Base-by-base conservation (phyloP, 37 sponge, comb jelly and placozoan species). In the Agelas oroides region DNA sequence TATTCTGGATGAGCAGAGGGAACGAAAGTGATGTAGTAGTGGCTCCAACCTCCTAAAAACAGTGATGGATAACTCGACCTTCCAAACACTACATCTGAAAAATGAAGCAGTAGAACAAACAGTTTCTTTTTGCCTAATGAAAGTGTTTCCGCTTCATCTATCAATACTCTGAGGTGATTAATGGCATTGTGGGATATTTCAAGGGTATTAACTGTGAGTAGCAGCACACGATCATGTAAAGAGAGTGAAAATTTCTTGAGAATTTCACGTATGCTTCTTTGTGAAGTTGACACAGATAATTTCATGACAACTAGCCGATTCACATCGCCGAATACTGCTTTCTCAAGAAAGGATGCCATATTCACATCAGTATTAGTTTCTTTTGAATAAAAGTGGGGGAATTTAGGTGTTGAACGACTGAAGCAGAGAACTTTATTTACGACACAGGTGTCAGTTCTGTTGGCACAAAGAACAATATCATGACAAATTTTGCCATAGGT, bases 21-120 rank as follows among this genome's bases (percentile, higher is more conserved):
- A 5, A 61, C n/a, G 25, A 5, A 14, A 27, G 5, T 59, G 0
- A 88, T 46, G 73, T 88, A 92, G 37, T 62, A 57, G 70, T 88
- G 88, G 52, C 80, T 81, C 93, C 93, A 92, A 1, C 93, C 93
- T 30, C 79, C 46, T 28, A 92, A 81, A 69, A 92, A 92, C 39
- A 84, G 55, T 55, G 93, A 67, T 33, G 89, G 93, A 62, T 92
- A 92, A 52, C 84, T 70, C 8, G 80, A 25, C 0, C 69, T 58
- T 34, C 84, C 75, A 53, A 86, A 81, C 30, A 81, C 40, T 19
- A 72, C 60, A 2, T 86, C 78, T 17, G 91, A 83, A 33, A 81
- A 81, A 54, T 91, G 86, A 23, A 92, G 89, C 38, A 92, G 61
- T 28, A 92, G 30, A 34, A 92, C 81, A 58, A 80, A 84, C 16